phyloP scores from a whole-genome alignment of 2,888 invertebrate genomes.

The Ectobius pallidus region DNA sequence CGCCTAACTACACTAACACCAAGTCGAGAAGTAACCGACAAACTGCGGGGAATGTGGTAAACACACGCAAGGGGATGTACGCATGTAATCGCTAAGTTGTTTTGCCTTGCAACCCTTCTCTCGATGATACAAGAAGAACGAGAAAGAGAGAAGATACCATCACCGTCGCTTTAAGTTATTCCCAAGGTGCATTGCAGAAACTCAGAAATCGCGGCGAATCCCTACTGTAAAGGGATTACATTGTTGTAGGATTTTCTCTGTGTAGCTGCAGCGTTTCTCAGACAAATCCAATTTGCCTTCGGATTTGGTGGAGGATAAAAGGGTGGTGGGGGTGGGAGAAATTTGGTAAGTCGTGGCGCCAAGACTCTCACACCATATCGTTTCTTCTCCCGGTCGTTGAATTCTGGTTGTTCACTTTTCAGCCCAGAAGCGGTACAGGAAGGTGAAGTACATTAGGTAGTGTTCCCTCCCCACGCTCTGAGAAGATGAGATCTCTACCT shows the following conservation, averaged over 20 bases:
- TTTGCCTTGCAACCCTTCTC: neutral
- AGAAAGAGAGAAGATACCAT: conserved; percentile 8
- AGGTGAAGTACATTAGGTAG: neutral
- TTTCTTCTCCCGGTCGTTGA: neutral
- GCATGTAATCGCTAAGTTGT: conserved; percentile 18
- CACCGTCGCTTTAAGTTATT: conserved; percentile 27
- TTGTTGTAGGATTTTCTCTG: conserved; percentile 37
- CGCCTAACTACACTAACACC: too few relatives aligned
- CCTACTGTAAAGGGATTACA: conserved; percentile 39
- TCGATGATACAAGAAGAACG: conserved; percentile 13
- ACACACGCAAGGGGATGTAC: too few relatives aligned
- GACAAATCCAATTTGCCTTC: conserved; percentile 43
- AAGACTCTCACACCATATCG: neutral
- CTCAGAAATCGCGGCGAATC: conserved; percentile 31
- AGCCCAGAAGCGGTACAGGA: neutral
- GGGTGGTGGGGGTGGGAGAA: conserved; percentile 27
- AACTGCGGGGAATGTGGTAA: too few relatives aligned
- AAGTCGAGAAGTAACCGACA: too few relatives aligned
- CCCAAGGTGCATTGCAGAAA: conserved; percentile 29
- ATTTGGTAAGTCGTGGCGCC: neutral
- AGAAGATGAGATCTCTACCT: conserved; percentile 5
- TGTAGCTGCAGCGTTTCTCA: conserved; percentile 34
- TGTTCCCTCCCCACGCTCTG: neutral
- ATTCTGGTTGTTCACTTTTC: conserved; percentile 13
- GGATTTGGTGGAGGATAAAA: conserved; percentile 38